Conservation (phyloP, 2,888 invertebrate genomes). For the Diadromus collaris region DNA sequence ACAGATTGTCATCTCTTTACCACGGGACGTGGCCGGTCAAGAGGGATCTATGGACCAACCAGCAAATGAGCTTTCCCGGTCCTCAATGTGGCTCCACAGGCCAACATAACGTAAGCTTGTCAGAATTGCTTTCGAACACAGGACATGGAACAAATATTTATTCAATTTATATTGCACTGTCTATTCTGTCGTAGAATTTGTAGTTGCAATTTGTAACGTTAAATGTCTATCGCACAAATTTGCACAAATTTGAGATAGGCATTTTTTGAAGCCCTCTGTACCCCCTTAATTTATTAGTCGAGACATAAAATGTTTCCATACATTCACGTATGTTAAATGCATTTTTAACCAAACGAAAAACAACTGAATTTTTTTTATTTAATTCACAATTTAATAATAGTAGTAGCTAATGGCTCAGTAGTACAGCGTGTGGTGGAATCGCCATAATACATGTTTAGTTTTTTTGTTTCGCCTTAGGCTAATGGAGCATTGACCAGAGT, state of each 20-base stretch:
- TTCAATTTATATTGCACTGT: not conserved
- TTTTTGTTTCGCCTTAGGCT: no score
- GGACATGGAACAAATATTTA: not conserved
- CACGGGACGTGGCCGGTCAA: constrained; percentile 85
- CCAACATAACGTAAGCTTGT: constrained; percentile 70
- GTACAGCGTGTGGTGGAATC: no score
- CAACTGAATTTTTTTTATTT: no score
- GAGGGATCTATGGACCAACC: constrained; percentile 78
- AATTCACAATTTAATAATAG: no score
- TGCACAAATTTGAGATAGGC: not conserved
- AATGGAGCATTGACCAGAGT: no score
- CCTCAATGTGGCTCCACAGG: constrained; percentile 70
- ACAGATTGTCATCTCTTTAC: constrained; percentile 80
- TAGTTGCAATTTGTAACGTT: not conserved
- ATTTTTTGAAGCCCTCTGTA: not conserved
- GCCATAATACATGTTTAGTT: no score
- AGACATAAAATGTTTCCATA: not conserved
- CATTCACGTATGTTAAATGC: no score
- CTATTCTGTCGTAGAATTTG: not conserved
- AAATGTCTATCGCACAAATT: not conserved
- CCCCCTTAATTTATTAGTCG: not conserved
- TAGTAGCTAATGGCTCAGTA: no score
- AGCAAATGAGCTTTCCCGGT: constrained; percentile 70
- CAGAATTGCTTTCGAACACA: not conserved
- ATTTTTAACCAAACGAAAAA: no score